Base-by-base conservation (phyloP, 2,113 vertebrate species). In the Theristicus caerulescens region DNA sequence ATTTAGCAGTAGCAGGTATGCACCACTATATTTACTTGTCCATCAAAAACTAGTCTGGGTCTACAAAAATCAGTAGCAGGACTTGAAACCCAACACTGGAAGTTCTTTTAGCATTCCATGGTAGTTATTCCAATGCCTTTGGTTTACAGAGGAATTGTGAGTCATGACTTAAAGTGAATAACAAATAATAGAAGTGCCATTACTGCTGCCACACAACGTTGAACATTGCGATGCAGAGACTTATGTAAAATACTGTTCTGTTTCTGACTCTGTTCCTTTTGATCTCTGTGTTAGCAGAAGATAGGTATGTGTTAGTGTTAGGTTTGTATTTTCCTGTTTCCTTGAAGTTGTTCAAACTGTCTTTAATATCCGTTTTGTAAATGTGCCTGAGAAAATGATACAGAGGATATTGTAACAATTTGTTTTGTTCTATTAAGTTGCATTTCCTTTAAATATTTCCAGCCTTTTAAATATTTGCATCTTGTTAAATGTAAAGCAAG, bases 351-450 rank as follows among this genome's bases (percentile, higher is more conserved):
- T 83, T 96, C 26, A 81, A 54, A 86, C 25, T 79, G 62, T 65
- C 38, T 93, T 55, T 94, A 74, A 76, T 66, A 57, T 61, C 72
- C 72, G 18, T 93, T 97, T 97, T 92, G 49, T 87, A 95, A 83
- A 86, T 36, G 12, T n/a, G 22, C 24, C 57, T 55, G 52, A 84
- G 49, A 77, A 81, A 84, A 44, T 10, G 1, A 13, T 51, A 19
- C 4, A 27, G 46, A 66, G 24, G 32, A 8, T 70, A 52, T 73
- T 51, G n/a, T 17, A 91, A 25, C 36, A 57, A 34, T 44, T 31
- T 8, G 1, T 19, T 88, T 86, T 69, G 16, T 80, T 86, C 25
- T 64, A 4, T 88, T 52, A 49, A 40, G 32, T 51, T 88, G 5
- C 9, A 38, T n/a, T 82, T 59, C 31, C 36, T 91, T 94, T 85